Evolutionary conservation across 2,888 invertebrate genomes (phyloP), one percentile per base, ranked within the genome.

Genomic region (Drosophila stalkeri): DNA sequence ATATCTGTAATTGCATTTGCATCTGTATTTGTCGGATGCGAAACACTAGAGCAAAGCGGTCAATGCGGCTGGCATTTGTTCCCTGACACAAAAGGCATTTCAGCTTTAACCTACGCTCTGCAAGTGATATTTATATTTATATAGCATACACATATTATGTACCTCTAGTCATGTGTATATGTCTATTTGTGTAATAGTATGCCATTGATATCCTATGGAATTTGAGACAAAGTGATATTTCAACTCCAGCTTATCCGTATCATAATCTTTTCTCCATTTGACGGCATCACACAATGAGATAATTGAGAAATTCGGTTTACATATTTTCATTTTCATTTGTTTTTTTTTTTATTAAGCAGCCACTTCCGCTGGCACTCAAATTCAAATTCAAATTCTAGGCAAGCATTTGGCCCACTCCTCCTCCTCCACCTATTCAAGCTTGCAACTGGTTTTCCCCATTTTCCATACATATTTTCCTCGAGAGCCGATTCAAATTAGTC

Each of bases 321-420:
- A 43, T 9, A 35, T 39, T 68, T 61, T 60, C 23, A 43, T 59
- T 61, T 72, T 23, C 20, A 23, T 27, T 23, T 20, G 23, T 43
- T 16, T 35, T 39, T 16, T 67, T 72, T 70, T 75, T 60, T 69
- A 74, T 66, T 80, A 88, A 87, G 88, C 87, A 83, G 82, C 75
- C 77, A 89, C 86, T 89, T 89, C 88, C 88, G 89, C 75, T 80
- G 66, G 63, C 71, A 78, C 78, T 64, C 78, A 63, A 67, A 74
- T 75, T 75, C 78, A 70, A 52, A 78, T 74, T 64, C 78, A 63
- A 67, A 74, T 75, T 75, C 78, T 74, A 52, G 66, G 70, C 57
- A 54, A 71, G 61, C 66, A 64, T 41, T 14, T 31, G 64, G 72
- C 78, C 56, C 47, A 56, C 23, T 35, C 12, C 6, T 51, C 31